phyloP scores from a whole-genome alignment of 2,113 vertebrate genomes.

The Cervus canadensis region DNA sequence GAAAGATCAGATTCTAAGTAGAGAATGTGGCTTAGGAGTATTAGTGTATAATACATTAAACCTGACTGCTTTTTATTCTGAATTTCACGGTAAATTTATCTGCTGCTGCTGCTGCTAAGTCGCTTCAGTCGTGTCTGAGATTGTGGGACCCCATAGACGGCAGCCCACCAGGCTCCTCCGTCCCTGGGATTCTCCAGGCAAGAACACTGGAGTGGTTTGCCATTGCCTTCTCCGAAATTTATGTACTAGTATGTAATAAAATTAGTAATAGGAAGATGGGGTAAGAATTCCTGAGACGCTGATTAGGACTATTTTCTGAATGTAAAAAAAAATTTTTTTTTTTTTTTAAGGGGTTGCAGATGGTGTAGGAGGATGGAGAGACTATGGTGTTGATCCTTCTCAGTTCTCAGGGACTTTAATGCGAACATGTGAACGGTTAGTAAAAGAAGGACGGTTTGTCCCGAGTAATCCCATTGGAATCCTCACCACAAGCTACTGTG shows the following conservation, averaged over 20 bases:
- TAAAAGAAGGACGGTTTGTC: constrained; percentile 96
- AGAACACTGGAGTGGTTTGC: too few species aligned
- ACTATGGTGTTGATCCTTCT: constrained; percentile 98
- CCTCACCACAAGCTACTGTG: constrained; percentile 95
- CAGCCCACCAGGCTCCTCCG: too few species aligned
- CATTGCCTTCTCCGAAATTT: not conserved
- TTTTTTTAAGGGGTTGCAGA: constrained; percentile 91
- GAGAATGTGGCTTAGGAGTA: not conserved
- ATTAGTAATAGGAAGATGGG: not conserved
- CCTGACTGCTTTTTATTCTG: not conserved
- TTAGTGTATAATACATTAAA: not conserved
- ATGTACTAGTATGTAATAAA: not conserved
- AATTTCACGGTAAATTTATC: not conserved
- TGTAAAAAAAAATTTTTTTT: not conserved
- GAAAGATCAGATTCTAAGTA: not conserved
- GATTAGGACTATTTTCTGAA: not conserved
- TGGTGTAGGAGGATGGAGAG: constrained; percentile 97
- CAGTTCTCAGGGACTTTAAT: constrained; percentile 99
- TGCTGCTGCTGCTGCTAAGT: too few species aligned
- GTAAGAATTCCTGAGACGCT: not conserved
- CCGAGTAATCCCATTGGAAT: constrained; percentile 95
- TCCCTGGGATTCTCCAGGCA: too few species aligned
- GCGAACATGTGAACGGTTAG: constrained; percentile 95
- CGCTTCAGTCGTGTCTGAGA: too few species aligned
- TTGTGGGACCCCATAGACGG: too few species aligned